Evolutionary conservation across 2,113 vertebrate species (phyloP).

Genomic region (Lasiurus borealis): DNA sequence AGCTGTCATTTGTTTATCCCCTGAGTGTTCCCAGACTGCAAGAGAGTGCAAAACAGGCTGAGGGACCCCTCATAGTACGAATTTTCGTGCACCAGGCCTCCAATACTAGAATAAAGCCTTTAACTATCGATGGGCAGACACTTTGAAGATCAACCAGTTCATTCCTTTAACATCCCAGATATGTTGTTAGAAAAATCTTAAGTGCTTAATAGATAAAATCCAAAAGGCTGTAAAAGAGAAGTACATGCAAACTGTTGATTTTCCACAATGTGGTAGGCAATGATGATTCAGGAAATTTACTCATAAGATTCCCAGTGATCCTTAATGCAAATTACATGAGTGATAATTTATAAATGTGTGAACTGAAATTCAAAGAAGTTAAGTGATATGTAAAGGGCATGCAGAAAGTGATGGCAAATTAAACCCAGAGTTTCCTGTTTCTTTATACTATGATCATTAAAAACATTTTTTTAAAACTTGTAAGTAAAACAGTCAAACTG

Average conservation of each 20-base stretch:
- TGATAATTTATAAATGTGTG: neutral
- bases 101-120: neutral
- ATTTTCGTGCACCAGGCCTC: too few relatives aligned
- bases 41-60: too few relatives aligned
- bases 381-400: neutral
- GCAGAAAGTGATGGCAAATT: neutral
- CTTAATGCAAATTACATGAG: neutral
- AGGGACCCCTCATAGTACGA: too few relatives aligned
- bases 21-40: too few relatives aligned
- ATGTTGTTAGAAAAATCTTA: neutral
- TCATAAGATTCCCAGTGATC: neutral
- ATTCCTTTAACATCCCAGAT: neutral
- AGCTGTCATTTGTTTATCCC: too few relatives aligned
- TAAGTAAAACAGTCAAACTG: neutral
- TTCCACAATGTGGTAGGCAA: rapidly evolving
- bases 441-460: neutral
- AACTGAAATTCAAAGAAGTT: neutral
- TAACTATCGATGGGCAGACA: neutral
- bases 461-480: neutral
- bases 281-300: neutral
- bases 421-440: neutral
- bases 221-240: neutral
- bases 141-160: neutral
- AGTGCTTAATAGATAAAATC: neutral
- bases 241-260: neutral